Conservation (phyloP, 2,888 invertebrate genomes). For the Andrena chrysosceles region DNA sequence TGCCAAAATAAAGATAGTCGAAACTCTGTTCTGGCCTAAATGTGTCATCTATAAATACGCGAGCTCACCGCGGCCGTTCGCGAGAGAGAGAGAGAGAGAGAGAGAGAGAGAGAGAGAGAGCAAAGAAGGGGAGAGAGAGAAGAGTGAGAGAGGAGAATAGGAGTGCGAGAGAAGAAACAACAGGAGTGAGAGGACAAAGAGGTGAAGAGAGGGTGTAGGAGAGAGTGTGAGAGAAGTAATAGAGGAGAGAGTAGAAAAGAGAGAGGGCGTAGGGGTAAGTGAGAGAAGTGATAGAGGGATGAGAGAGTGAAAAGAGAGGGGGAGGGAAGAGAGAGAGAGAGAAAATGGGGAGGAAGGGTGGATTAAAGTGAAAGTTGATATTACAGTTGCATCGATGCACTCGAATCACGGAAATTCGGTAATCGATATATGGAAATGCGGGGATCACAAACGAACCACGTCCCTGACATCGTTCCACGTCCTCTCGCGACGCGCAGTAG, state of each 20-base stretch:
- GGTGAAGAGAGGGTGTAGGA: neutral
- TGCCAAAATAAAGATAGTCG: conserved; percentile 80
- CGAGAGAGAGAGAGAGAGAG: neutral
- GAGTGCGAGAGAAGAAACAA: neutral
- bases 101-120: neutral
- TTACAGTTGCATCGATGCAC: conserved; percentile 37
- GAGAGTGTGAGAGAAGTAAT: neutral
- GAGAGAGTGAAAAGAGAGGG: neutral
- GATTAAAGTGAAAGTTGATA: conserved; percentile 41
- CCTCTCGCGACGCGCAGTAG: neutral
- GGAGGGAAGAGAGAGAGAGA: neutral
- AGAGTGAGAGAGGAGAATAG: neutral
- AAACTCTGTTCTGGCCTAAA: conserved; percentile 79
- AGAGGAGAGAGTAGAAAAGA: neutral
- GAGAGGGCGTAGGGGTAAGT: neutral
- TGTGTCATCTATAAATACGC: conserved; percentile 84
- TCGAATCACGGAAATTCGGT: conserved; percentile 37
- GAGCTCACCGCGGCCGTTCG: conserved; percentile 53
- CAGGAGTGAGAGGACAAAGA: neutral
- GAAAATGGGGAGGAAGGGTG: neutral
- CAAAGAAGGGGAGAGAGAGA: neutral
- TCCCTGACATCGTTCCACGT: neutral
- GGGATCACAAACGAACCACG: neutral
- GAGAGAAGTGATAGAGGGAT: neutral
- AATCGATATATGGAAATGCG: conserved; percentile 20